phyloP scores from a whole-genome alignment of 2,797 vertebrate genomes.

The Pitangus sulphuratus region DNA sequence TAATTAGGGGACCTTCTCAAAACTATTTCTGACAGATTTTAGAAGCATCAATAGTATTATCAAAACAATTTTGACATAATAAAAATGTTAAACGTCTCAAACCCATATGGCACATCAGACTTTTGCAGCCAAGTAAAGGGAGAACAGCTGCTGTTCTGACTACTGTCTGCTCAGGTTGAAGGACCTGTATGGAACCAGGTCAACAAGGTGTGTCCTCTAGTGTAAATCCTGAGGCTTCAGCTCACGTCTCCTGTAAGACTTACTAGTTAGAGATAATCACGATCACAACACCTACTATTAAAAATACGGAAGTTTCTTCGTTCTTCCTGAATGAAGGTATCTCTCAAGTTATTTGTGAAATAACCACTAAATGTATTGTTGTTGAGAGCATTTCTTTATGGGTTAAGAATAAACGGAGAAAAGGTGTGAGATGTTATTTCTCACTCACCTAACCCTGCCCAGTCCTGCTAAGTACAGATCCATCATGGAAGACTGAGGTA shows the following conservation, averaged over 20 bases:
- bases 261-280: background rate
- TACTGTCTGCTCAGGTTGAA: background rate
- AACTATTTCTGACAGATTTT: slow-evolving; percentile 8
- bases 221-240: background rate
- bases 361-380: background rate
- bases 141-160: background rate
- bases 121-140: background rate
- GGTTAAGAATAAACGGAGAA: background rate
- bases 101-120: background rate
- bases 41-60: background rate
- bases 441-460: background rate
- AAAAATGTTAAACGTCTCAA: background rate
- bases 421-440: background rate
- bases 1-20: background rate
- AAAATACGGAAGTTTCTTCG: background rate
- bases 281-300: background rate
- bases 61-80: background rate
- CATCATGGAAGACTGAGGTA: background rate
- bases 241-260: fast-evolving
- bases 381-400: background rate
- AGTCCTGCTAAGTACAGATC: background rate
- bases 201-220: background rate
- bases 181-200: background rate
- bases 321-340: background rate
- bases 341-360: background rate